Conservation (phyloP, 2,888 invertebrate genomes). For the Ectemnius lituratus region DNA sequence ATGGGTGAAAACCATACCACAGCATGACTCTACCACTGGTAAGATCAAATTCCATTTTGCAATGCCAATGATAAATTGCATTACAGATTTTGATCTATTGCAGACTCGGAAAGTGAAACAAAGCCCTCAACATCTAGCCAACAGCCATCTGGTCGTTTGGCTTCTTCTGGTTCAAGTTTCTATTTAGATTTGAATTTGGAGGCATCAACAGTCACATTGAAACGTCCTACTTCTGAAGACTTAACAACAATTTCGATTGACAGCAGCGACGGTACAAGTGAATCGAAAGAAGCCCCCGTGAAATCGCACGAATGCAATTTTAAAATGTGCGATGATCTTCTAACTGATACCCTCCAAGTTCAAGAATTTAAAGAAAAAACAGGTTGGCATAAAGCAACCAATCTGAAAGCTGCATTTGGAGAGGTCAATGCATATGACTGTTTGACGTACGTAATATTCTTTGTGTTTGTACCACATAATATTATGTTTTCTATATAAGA, state of each 20-base stretch:
- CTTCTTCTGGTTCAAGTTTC: slow-evolving; percentile 80
- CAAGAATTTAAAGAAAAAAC: slow-evolving; percentile 72
- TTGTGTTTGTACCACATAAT: background rate
- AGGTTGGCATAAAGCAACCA: slow-evolving; percentile 79
- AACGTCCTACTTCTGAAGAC: slow-evolving; percentile 77
- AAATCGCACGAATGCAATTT: slow-evolving; percentile 65
- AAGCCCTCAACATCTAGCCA: slow-evolving; percentile 61
- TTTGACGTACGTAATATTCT: slow-evolving; percentile 73
- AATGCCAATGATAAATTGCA: background rate
- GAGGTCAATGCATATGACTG: slow-evolving; percentile 79
- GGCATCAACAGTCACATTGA: slow-evolving; percentile 82
- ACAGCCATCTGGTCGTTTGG: slow-evolving; percentile 74
- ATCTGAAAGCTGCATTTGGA: slow-evolving; percentile 79
- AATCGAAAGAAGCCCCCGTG: slow-evolving; percentile 66
- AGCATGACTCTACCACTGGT: slow-evolving; percentile 78
- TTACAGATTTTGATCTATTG: slow-evolving; percentile 23
- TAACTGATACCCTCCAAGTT: slow-evolving; percentile 72
- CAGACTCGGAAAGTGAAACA: slow-evolving; percentile 74
- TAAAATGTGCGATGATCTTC: slow-evolving; percentile 74
- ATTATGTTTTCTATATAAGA: background rate
- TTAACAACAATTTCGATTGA: slow-evolving; percentile 70
- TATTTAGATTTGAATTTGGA: slow-evolving; percentile 83
- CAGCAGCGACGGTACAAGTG: slow-evolving; percentile 61
- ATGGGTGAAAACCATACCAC: slow-evolving; percentile 82
- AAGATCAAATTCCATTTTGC: slow-evolving; percentile 16